Evolutionary conservation across 2,888 invertebrate genomes (phyloP).

Genomic region (Megamerina dolium): DNA sequence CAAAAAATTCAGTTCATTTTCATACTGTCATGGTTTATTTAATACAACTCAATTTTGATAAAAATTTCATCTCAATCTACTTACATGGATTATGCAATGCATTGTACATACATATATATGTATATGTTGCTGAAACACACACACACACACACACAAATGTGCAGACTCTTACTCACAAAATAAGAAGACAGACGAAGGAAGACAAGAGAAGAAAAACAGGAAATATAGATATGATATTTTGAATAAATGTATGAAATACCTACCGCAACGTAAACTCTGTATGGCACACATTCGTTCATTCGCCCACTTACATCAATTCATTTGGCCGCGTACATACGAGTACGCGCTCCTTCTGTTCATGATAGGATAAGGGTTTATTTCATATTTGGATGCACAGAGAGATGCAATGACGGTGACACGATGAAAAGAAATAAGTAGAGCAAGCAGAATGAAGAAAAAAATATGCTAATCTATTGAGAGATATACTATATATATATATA

Average conservation of each 20-base stretch:
- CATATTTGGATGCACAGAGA: constrained; percentile 12
- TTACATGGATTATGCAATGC: constrained; percentile 5
- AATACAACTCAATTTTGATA: constrained; percentile 13
- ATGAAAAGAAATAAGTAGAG: not conserved
- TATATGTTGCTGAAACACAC: not conserved
- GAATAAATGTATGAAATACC: no score
- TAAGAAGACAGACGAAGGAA: no score
- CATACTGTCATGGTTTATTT: no score
- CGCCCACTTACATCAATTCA: no score
- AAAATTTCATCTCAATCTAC: constrained; percentile 12
- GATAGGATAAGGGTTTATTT: constrained; percentile 20
- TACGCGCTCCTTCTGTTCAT: not conserved
- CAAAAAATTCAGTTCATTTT: no score
- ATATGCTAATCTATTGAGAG: no score
- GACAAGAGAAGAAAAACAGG: no score
- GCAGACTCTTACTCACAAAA: not conserved
- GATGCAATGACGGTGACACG: not conserved
- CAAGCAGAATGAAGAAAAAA: not conserved
- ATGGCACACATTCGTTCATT: not conserved
- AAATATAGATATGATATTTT: no score
- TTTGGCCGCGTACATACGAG: no score
- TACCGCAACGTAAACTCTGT: not conserved
- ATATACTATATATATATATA: no score
- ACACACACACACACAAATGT: not conserved
- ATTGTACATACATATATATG: not conserved